These are phyloP conservation scores for Martes martes DNA, from an alignment of 2,113 vertebrate species.

Conservation along the genomic window DNA sequence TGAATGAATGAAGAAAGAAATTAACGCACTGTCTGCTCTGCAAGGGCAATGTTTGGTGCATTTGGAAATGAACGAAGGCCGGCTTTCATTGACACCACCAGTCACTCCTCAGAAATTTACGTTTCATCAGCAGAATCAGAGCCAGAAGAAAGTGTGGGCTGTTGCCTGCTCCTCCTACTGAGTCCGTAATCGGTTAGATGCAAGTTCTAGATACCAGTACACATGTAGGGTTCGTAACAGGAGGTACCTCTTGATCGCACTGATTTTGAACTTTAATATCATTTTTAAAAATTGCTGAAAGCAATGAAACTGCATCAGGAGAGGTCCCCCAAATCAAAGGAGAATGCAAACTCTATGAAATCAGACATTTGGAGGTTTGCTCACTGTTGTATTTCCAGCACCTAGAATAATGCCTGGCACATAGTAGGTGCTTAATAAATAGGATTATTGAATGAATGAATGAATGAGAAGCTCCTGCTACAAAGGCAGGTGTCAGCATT, in stretches of 20 bases:
- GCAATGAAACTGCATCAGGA: neutral
- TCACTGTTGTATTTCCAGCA: neutral
- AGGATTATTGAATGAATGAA: neutral
- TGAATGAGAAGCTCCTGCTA: neutral
- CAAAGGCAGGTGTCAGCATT: neutral
- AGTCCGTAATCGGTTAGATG: too few species aligned
- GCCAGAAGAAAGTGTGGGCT: neutral
- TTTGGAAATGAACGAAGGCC: neutral
- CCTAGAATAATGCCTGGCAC: neutral
- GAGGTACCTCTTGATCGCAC: neutral
- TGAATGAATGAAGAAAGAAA: neutral
- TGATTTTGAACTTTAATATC: neutral
- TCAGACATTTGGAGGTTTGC: neutral
- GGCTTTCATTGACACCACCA: neutral
- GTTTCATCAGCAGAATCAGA: neutral
- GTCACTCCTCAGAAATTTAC: neutral
- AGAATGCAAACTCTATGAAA: neutral
- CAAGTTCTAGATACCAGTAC: neutral
- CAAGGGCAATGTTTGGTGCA: fast-evolving
- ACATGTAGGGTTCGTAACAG: neutral
- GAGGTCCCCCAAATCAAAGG: neutral
- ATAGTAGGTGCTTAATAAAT: neutral
- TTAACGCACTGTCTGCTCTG: fast-evolving
- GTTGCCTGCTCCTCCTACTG: neutral
- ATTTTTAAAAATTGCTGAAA: neutral